A percentile compares a stretch with the other conserved stretches of the same genome.
Conservation (phyloP, 2,797 vertebrate genomes). For the Sternotherus odoratus region DNA sequence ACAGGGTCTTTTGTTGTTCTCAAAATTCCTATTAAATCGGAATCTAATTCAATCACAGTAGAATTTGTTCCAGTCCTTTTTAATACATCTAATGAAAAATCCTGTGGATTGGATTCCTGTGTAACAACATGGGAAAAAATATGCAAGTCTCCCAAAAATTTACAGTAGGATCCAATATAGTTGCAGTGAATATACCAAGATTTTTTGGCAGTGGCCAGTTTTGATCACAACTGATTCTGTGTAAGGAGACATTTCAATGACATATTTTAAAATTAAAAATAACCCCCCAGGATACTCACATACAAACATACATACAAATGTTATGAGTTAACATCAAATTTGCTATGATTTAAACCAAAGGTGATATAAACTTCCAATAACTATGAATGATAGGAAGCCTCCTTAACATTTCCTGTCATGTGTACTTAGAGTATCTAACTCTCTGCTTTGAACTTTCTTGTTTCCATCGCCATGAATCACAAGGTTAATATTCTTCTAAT, state of each 20-base stretch:
- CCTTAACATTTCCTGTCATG: background rate
- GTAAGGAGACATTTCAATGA: background rate
- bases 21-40: background rate
- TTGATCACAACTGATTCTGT: background rate
- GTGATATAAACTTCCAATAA: background rate
- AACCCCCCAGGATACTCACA: background rate
- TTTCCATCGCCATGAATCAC: constrained; percentile 2
- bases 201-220: background rate
- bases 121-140: background rate
- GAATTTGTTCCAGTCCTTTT: background rate
- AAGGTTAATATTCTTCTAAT: constrained; percentile 17
- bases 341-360: background rate
- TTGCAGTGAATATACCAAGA: background rate
- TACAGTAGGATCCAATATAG: background rate
- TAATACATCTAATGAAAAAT: background rate
- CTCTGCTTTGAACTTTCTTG: background rate
- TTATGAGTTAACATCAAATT: background rate
- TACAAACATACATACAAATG: background rate
- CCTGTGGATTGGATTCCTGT: background rate
- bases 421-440: background rate
- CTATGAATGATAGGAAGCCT: constrained; percentile 7
- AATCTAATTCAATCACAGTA: background rate
- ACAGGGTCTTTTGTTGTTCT: background rate
- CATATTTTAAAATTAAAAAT: background rate
- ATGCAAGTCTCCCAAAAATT: background rate